phyloP scores from a whole-genome alignment of 1,140 invertebrate genomes.

The Matsumurasca onukii region DNA sequence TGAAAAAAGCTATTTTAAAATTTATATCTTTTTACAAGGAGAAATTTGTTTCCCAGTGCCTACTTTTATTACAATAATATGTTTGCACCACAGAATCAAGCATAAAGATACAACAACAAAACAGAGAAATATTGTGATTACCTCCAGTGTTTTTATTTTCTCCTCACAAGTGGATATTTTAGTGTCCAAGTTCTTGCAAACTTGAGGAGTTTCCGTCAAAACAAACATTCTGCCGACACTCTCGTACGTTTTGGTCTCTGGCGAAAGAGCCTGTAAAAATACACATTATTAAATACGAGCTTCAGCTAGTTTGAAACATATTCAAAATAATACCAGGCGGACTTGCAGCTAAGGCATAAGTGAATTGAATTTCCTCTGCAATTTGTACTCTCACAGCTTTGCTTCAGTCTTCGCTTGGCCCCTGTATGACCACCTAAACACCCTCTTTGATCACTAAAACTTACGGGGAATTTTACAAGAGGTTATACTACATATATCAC shows the following conservation, averaged over 20 bases:
- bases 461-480: not conserved
- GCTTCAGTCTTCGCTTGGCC: not conserved
- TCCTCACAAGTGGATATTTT: conserved; percentile 61
- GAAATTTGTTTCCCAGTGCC: no score
- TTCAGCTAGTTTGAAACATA: not conserved
- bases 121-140: no score
- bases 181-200: conserved; percentile 63
- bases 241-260: conserved; percentile 70
- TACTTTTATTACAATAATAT: no score
- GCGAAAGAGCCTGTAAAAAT: conserved; percentile 52
- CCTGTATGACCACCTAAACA: not conserved
- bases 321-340: not conserved
- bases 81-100: no score
- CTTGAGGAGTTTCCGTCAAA: conserved; percentile 63
- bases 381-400: not conserved
- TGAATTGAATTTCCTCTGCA: not conserved
- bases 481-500: no score
- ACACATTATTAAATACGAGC: conserved; percentile 21
- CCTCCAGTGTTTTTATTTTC: conserved; percentile 72
- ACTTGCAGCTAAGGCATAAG: not conserved
- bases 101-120: no score
- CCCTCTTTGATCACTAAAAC: not conserved
- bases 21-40: no score
- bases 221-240: conserved; percentile 83
- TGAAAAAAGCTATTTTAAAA: no score